A percentile compares a stretch with the other conserved stretches of the same genome.
phyloP scores from a whole-genome alignment of 2,888 invertebrate genomes.

The Pecten maximus region DNA sequence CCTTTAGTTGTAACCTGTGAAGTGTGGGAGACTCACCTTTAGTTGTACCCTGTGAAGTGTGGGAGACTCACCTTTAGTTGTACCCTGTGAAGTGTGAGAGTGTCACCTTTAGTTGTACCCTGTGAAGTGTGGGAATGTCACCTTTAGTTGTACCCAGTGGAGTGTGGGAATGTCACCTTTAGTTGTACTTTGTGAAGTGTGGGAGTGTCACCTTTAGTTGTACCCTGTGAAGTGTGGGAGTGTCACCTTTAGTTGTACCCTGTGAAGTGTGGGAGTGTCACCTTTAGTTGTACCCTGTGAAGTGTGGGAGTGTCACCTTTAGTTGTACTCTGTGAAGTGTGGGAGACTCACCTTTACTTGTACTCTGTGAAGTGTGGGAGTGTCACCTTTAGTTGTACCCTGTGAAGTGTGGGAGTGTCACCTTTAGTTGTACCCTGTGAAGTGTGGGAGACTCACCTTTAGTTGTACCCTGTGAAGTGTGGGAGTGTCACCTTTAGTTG shows the following conservation, averaged over 20 bases:
- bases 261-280: slow-evolving; percentile 20
- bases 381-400: neutral
- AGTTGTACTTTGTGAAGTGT: neutral
- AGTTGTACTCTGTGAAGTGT: neutral
- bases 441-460: slow-evolving; percentile 20
- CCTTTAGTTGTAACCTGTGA: neutral
- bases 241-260: neutral
- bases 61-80: neutral
- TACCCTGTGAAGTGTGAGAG: neutral
- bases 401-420: slow-evolving; percentile 20
- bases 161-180: neutral
- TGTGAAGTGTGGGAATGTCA: slow-evolving; percentile 20
- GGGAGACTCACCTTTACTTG: neutral
- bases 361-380: slow-evolving; percentile 1
- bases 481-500: neutral
- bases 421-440: neutral
- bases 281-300: neutral
- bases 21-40: slow-evolving; percentile 20
- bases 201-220: neutral
- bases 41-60: neutral
- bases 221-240: neutral
- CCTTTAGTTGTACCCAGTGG: neutral
- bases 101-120: neutral
- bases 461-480: neutral
- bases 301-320: neutral